Base-by-base conservation (phyloP, 2,888 invertebrate species). In the Mimas tiliae region DNA sequence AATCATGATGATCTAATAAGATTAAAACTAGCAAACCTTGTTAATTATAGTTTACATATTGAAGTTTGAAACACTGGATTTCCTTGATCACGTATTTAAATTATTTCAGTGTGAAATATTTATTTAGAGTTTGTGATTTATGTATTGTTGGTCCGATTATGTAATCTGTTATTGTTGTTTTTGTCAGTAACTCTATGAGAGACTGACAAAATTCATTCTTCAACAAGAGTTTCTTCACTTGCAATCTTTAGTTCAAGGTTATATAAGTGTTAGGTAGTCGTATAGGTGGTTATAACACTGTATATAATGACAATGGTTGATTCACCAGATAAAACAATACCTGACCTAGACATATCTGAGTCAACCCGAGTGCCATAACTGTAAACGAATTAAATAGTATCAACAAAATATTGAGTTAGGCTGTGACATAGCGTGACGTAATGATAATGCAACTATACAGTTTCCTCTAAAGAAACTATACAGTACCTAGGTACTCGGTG, bases 331-430 rank as follows among this genome's bases (percentile, higher is more conserved):
- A 55, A 34, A 38, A 55, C 34, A 55, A 55, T 55, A 55, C 48
- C 42, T 65, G 53, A 66, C 68, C 65, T 68, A 67, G 63, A 65
- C 66, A 65, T 65, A 58, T 51, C 66, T 34, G 47, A 64, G 62
- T 68, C 62, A 67, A 19, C 38, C 58, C 8, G 42, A 62, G n/a
- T 42, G 65, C 55, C 55, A 50, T 38, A 55, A 55, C 16, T 14
- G 45, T 58, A 33, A 27, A 38, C 58, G 11, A 48, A 38, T 50
- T 34, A 50, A 48, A 42, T 42, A 21, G 45, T n/a, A 14, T 34
- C 58, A 12, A 33, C 55, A 65, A 58, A 55, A 38, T 34, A 38
- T 55, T 38, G 16, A 55, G 38, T 9, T 55, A 16, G 16, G 34
- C 38, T 55, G 38, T 55, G 55, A 55, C 55, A 55, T 48, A n/a